phyloP scores from a whole-genome alignment of 2,888 invertebrate species.

The Entomobrya proxima region DNA sequence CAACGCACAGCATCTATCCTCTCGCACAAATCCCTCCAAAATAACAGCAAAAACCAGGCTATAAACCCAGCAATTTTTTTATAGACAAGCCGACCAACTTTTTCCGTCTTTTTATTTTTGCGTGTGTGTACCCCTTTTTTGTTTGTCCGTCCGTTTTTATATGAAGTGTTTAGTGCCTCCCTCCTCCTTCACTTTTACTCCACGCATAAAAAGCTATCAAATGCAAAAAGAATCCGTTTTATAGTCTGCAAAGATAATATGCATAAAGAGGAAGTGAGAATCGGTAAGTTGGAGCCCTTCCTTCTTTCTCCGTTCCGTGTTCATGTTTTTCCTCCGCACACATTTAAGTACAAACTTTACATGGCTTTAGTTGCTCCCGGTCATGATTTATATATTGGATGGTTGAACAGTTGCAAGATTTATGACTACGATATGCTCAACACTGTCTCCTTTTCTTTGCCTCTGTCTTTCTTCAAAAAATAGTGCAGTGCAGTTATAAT shows the following conservation, averaged over 20 bases:
- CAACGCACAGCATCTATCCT: too few species aligned
- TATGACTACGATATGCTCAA: slow-evolving; percentile 74
- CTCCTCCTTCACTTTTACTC: too few species aligned
- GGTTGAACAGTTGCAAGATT: slow-evolving; percentile 74
- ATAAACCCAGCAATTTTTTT: too few species aligned
- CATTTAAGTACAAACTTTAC: neutral
- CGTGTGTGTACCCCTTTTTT: neutral
- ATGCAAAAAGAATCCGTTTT: too few species aligned
- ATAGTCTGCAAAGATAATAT: too few species aligned
- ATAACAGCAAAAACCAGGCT: too few species aligned
- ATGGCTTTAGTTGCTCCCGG: slow-evolving; percentile 34
- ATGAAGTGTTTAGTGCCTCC: too few species aligned
- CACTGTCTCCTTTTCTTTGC: slow-evolving; percentile 59
- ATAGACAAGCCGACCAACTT: neutral
- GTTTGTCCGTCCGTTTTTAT: too few species aligned
- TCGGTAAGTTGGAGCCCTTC: neutral
- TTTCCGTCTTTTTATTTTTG: neutral
- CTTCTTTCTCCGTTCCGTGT: neutral
- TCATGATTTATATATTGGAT: slow-evolving; percentile 74
- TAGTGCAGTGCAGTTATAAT: too few species aligned
- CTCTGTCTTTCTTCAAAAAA: neutral
- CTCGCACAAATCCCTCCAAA: too few species aligned
- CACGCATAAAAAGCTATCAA: too few species aligned
- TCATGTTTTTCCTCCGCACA: neutral
- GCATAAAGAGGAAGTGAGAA: slow-evolving; percentile 23